Base-by-base conservation (phyloP, 1,140 invertebrate genomes). In the Lasioglossum albipes region DNA sequence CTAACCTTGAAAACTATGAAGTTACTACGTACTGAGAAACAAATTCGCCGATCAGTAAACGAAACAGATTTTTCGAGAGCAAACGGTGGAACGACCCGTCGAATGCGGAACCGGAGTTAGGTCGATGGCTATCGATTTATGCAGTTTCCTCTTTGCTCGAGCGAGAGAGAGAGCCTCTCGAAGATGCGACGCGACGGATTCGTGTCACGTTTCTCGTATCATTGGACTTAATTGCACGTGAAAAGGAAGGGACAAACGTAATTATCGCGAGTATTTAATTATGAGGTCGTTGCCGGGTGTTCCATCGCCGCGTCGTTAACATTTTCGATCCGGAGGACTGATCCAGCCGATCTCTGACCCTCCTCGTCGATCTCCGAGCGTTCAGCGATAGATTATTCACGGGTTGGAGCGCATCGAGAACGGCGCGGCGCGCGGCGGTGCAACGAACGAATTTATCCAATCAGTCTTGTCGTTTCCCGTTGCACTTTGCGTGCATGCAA, bases 131-230 rank as follows among this genome's bases (percentile, higher is more conserved):
- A 67, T 67, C 66, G 66, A 67, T 67, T 45, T 27, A 49, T 67
- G 66, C 42, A 42, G 13, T 45, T 67, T 67, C 66, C 66, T 45
- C 45, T 66, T 66, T 66, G 72, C 7, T 41, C 45, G 20, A 67
- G 13, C 61, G 45, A 41, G 45, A 16, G 62, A 18, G n/a, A 27
- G 62, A 16, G 22, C 31, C 27, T 45, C 5, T 42, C 64, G 72
- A 18, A 49, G 42, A 65, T 16, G 42, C 31, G 45, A 42, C 18
- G 6, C 4, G 27, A 49, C 65, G 49, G 31, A 75, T 75, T 75
- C 73, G 45, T 54, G 45, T 75, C 73, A 75, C 73, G 73, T 75
- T 75, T 42, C 62, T 42, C 27, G 45, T 67, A 75, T 67, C 62
- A n/a, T 41, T 41, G n/a, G 18, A 4, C 31, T 67, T 75, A 75